Conservation (phyloP, 2,113 vertebrate genomes). For the Hylia prasina region DNA sequence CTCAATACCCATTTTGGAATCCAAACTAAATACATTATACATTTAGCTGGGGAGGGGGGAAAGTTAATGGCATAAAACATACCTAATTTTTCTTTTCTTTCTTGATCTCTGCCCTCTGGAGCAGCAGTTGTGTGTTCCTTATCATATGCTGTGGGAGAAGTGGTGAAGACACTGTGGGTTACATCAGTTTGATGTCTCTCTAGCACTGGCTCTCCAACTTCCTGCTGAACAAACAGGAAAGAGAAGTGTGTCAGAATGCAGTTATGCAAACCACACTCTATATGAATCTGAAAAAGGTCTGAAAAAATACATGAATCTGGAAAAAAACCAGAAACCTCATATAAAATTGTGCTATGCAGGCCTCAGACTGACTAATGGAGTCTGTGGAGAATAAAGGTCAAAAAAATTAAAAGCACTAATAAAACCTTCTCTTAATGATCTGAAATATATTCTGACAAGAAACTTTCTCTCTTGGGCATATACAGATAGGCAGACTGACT, state of each 20-base stretch:
- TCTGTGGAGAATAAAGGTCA: not conserved
- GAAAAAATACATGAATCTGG: not conserved
- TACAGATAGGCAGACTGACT: not conserved
- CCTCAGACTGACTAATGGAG: not conserved
- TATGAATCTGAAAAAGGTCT: not conserved
- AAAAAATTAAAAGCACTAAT: not conserved
- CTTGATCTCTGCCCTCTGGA: not conserved
- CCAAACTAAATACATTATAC: not conserved
- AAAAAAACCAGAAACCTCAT: not conserved
- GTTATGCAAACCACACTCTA: conserved; percentile 44
- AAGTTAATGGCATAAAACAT: not conserved
- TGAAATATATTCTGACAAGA: not conserved
- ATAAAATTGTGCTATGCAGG: not conserved
- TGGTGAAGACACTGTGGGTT: conserved; percentile 7
- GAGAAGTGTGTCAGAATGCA: conserved; percentile 57
- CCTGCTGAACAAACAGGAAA: conserved; percentile 95
- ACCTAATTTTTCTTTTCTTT: conserved; percentile 71
- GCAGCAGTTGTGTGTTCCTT: not conserved
- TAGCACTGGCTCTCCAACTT: conserved; percentile 73
- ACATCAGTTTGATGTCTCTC: conserved; percentile 63
- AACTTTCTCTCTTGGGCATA: not conserved
- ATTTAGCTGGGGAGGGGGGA: not conserved
- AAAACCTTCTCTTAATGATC: not conserved
- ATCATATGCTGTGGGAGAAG: conserved; percentile 10
- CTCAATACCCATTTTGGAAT: not conserved